Conservation (phyloP, 37 sponge, comb jelly and placozoan species). For the Diacarnus erythraeanus region DNA sequence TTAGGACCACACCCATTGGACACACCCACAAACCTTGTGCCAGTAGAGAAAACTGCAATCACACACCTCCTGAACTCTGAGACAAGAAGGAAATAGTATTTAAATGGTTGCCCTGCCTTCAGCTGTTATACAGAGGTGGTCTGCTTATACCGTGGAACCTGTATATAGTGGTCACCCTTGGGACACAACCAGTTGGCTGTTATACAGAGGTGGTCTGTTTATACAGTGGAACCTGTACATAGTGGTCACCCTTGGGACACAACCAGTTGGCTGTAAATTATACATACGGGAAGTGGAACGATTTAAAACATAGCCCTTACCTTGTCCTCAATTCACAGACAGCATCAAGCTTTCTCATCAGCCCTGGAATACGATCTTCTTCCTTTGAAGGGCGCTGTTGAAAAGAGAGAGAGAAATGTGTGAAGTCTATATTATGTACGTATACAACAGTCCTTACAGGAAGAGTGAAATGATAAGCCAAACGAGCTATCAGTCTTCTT, state of each 20-base stretch:
- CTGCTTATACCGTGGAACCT: too few relatives aligned
- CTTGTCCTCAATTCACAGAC: constrained; percentile 57
- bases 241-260: too few relatives aligned
- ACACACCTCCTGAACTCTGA: constrained; percentile 67
- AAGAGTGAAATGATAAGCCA: constrained; percentile 65
- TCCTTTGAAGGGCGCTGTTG: constrained; percentile 34
- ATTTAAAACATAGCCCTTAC: constrained; percentile 22
- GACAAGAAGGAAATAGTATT: neutral
- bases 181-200: too few relatives aligned
- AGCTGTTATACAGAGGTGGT: too few relatives aligned
- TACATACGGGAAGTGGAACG: too few relatives aligned
- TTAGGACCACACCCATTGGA: neutral
- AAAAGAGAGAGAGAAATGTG: neutral
- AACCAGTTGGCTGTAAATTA: too few relatives aligned
- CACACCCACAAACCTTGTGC: constrained; percentile 79
- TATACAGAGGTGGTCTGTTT: too few relatives aligned
- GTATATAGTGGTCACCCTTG: too few relatives aligned
- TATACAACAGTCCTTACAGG: constrained; percentile 10
- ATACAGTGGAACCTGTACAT: too few relatives aligned
- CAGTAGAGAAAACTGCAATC: constrained; percentile 95
- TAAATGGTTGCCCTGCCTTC: neutral
- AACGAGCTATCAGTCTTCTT: constrained; percentile 49
- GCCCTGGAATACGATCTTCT: constrained; percentile 38
- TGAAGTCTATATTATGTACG: too few relatives aligned
- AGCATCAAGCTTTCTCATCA: constrained; percentile 65